These are phyloP conservation scores for Trissonchulus latispiculum DNA, from an alignment of 2,888 invertebrate species.

Conservation along the genomic window DNA sequence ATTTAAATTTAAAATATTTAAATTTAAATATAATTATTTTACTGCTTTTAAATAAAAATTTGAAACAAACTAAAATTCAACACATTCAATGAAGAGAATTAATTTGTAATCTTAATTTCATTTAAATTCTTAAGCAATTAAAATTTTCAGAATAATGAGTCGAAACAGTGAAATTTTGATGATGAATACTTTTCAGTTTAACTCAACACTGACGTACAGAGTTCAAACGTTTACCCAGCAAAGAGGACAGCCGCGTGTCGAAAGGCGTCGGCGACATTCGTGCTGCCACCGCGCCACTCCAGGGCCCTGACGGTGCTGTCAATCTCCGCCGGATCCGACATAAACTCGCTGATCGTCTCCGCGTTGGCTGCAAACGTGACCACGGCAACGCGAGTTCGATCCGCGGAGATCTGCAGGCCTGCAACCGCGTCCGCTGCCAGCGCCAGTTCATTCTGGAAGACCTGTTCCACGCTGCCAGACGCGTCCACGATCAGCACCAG, in stretches of 20 bases:
- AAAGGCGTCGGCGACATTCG: constrained; percentile 11
- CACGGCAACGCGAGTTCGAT: background rate
- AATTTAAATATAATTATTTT: too few species aligned
- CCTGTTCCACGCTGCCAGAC: background rate
- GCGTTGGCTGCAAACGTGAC: background rate
- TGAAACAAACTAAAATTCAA: too few species aligned
- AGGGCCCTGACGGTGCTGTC: background rate
- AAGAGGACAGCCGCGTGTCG: background rate
- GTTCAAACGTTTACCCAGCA: background rate
- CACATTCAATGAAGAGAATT: too few species aligned
- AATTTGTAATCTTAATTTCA: too few species aligned
- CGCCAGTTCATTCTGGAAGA: background rate
- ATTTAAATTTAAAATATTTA: too few species aligned
- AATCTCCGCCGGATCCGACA: background rate
- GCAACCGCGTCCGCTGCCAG: background rate
- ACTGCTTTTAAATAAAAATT: too few species aligned
- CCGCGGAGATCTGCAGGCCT: background rate
- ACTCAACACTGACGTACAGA: too few species aligned
- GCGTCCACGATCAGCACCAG: background rate
- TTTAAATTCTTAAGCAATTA: too few species aligned
- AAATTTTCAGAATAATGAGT: too few species aligned
- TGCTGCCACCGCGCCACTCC: background rate
- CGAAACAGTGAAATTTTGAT: too few species aligned
- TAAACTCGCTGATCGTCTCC: background rate
- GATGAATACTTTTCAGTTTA: too few species aligned